These are phyloP conservation scores for Macrostomum lignano DNA, from an alignment of 1,140 invertebrate genomes.

Conservation along the genomic window DNA sequence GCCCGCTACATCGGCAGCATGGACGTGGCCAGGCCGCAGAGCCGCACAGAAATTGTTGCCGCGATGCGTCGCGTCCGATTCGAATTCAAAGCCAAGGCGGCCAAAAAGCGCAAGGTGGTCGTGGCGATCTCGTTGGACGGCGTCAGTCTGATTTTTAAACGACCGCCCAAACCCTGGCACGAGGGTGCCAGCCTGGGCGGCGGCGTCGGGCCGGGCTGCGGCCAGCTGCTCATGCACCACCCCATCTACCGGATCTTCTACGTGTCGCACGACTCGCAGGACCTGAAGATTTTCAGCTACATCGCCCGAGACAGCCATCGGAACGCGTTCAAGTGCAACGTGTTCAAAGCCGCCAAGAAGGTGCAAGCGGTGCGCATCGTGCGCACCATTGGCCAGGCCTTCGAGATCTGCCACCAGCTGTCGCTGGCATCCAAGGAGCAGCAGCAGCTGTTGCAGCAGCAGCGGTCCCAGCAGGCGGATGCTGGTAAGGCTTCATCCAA, in stretches of 20 bases:
- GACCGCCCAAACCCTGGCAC: not conserved
- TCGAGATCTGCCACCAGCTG: slow-evolving; percentile 79
- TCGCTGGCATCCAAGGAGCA: too few species aligned
- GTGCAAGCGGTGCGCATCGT: slow-evolving; percentile 79
- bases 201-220: slow-evolving; percentile 16
- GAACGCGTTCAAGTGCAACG: slow-evolving; percentile 80
- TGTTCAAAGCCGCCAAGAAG: slow-evolving; percentile 82
- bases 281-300: slow-evolving; percentile 84
- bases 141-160: slow-evolving; percentile 39
- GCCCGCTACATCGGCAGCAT: slow-evolving; percentile 87
- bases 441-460: too few species aligned
- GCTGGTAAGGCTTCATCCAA: too few species aligned
- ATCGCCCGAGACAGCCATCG: slow-evolving; percentile 66
- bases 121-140: slow-evolving; percentile 76
- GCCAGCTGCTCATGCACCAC: slow-evolving; percentile 54
- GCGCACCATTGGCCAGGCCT: slow-evolving; percentile 72
- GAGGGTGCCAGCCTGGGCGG: not conserved
- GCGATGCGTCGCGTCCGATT: slow-evolving; percentile 87
- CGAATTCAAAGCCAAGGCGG: slow-evolving; percentile 82
- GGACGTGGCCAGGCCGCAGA: slow-evolving; percentile 73
- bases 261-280: slow-evolving; percentile 81
- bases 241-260: slow-evolving; percentile 94
- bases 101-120: slow-evolving; percentile 85
- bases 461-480: too few species aligned
- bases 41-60: slow-evolving; percentile 78